These are phyloP conservation scores for Onychostoma macrolepis DNA, from an alignment of 2,113 vertebrate genomes.

Conservation along the genomic window DNA sequence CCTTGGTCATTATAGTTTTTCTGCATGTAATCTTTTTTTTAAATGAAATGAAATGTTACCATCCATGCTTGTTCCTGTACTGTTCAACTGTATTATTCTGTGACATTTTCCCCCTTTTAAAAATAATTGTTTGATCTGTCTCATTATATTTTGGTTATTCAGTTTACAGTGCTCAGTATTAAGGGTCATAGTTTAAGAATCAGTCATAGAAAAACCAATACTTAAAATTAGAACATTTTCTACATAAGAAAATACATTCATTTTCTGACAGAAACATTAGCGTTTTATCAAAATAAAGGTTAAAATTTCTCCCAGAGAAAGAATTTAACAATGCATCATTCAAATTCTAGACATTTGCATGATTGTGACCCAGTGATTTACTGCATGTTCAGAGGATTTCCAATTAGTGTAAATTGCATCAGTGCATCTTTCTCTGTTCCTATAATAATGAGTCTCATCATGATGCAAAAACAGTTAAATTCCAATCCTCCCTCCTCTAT, in stretches of 20 bases:
- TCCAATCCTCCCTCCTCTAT: neutral
- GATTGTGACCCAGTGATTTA: constrained; percentile 62
- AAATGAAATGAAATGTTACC: neutral
- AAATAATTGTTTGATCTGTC: neutral
- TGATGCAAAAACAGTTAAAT: neutral
- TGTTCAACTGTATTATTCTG: neutral
- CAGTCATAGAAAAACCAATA: neutral
- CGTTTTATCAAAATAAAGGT: neutral
- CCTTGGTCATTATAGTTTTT: neutral
- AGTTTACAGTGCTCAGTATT: neutral
- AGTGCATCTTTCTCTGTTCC: neutral
- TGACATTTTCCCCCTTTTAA: neutral
- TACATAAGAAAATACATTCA: neutral
- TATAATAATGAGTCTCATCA: constrained; percentile 8
- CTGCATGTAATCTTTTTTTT: neutral
- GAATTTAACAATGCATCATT: neutral
- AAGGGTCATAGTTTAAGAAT: neutral
- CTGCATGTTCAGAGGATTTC: constrained; percentile 19
- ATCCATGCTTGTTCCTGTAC: neutral
- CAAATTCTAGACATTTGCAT: neutral
- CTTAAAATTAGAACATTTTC: neutral
- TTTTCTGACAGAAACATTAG: neutral
- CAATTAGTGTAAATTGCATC: constrained; percentile 21
- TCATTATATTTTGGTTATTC: neutral
- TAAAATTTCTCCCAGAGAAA: neutral